Percentiles rank a stretch among this genome's conserved stretches.
These are phyloP conservation scores for Phortica magna DNA, from an alignment of 2,888 invertebrate species.

Conservation along the genomic window DNA sequence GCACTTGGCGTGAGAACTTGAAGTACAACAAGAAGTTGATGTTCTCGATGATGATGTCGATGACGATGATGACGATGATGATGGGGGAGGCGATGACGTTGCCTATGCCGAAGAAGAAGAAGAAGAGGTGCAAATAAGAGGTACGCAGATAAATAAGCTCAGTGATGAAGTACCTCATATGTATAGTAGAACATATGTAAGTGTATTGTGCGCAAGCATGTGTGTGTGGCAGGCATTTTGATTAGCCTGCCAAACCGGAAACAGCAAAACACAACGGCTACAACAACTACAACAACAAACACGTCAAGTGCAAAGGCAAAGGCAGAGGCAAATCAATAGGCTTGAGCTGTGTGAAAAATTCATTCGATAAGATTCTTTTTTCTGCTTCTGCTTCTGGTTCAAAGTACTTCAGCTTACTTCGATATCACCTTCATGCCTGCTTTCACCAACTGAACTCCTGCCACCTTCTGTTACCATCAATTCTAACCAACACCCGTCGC, in stretches of 20 bases:
- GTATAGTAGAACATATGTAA: conserved; percentile 25
- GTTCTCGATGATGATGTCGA: background rate
- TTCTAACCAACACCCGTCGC: no score
- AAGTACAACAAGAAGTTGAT: background rate
- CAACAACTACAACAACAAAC: conserved; percentile 44
- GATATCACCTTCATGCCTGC: no score
- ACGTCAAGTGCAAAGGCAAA: conserved; percentile 15
- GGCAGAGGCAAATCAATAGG: conserved; percentile 39
- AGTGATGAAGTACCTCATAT: background rate
- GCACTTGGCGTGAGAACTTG: background rate
- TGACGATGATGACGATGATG: background rate
- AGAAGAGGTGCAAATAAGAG: background rate
- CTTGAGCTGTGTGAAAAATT: conserved; percentile 51
- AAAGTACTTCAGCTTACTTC: background rate
- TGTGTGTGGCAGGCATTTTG: conserved; percentile 61
- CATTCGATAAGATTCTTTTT: conserved; percentile 43
- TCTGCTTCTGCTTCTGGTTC: background rate
- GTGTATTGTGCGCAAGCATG: conserved; percentile 40
- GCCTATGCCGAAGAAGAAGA: background rate
- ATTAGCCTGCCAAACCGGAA: conserved; percentile 54
- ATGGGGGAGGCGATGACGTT: background rate
- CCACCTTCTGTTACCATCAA: no score
- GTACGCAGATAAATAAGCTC: background rate
- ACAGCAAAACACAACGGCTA: conserved; percentile 56
- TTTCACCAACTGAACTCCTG: no score